A percentile compares a stretch with the other conserved stretches of the same genome.
Evolutionary conservation across 2,113 vertebrate genomes (phyloP).

Genomic region (Pelobates fuscus): DNA sequence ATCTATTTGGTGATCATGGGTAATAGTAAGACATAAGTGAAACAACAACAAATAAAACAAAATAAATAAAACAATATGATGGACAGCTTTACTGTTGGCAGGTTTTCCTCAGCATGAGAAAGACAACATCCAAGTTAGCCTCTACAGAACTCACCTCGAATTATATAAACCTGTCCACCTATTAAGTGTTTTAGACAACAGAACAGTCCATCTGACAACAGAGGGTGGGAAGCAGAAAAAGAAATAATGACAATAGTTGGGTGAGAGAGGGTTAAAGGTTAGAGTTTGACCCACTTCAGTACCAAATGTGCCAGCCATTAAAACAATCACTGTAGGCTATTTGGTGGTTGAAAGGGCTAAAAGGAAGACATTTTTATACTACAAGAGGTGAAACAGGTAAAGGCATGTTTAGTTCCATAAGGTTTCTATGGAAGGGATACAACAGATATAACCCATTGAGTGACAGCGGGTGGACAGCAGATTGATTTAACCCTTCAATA

Average conservation of each 20-base stretch:
- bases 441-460: not conserved
- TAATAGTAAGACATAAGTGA: constrained; percentile 57
- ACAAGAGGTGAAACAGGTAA: not conserved
- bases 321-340: not conserved
- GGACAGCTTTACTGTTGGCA: constrained; percentile 78
- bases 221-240: constrained; percentile 94
- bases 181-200: constrained; percentile 99
- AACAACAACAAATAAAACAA: constrained; percentile 38
- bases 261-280: constrained; percentile 83
- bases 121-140: constrained; percentile 81
- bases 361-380: constrained; percentile 24
- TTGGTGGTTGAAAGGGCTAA: constrained; percentile 9
- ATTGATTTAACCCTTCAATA: too few species aligned
- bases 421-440: not conserved
- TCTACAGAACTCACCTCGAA: constrained; percentile 95
- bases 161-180: constrained; percentile 99
- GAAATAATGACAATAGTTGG: constrained; percentile 89
- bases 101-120: constrained; percentile 81
- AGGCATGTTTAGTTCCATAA: not conserved
- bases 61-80: constrained; percentile 63
- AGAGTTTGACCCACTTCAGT: constrained; percentile 66
- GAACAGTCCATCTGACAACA: constrained; percentile 99
- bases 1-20: constrained; percentile 62
- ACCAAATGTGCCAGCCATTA: not conserved
- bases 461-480: not conserved